Conservation (phyloP, 2,888 invertebrate genomes). For the Loripinus fragilis region DNA sequence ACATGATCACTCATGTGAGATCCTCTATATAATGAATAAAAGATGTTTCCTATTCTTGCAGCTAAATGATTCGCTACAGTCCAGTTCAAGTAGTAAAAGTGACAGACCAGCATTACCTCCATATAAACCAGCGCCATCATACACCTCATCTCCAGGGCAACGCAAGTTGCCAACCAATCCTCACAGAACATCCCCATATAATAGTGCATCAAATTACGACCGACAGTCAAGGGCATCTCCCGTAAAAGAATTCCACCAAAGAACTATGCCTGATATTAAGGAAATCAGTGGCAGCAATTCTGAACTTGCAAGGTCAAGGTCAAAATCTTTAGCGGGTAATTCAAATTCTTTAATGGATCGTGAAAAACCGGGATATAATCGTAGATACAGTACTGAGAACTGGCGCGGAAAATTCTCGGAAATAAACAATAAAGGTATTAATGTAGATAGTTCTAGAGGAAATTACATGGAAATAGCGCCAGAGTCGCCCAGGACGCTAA, state of each 20-base stretch:
- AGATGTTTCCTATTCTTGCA: slow-evolving; percentile 26
- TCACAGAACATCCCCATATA: slow-evolving; percentile 61
- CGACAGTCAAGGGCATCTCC: slow-evolving; percentile 58
- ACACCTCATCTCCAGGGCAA: slow-evolving; percentile 54
- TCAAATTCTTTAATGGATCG: slow-evolving; percentile 15
- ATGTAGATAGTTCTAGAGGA: not conserved
- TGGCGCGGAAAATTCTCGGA: slow-evolving; percentile 39
- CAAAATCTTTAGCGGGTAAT: slow-evolving; percentile 41
- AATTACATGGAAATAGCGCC: slow-evolving; percentile 44
- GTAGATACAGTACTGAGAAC: slow-evolving; percentile 26
- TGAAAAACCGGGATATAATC: slow-evolving; percentile 27
- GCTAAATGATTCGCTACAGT: slow-evolving; percentile 37
- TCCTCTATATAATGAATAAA: no score
- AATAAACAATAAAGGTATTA: not conserved
- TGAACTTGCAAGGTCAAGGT: slow-evolving; percentile 60
- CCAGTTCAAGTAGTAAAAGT: slow-evolving; percentile 25
- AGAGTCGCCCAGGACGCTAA: slow-evolving; percentile 54
- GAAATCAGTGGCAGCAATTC: slow-evolving; percentile 52
- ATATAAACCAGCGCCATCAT: slow-evolving; percentile 75
- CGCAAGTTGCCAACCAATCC: slow-evolving; percentile 65
- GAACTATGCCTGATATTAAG: slow-evolving; percentile 59
- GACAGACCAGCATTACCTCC: slow-evolving; percentile 64
- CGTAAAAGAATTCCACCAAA: slow-evolving; percentile 49
- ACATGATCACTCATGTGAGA: no score
- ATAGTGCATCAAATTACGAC: slow-evolving; percentile 59